These are phyloP conservation scores for Tonatia bakeri DNA, from an alignment of 2,113 vertebrate genomes.

Conservation along the genomic window DNA sequence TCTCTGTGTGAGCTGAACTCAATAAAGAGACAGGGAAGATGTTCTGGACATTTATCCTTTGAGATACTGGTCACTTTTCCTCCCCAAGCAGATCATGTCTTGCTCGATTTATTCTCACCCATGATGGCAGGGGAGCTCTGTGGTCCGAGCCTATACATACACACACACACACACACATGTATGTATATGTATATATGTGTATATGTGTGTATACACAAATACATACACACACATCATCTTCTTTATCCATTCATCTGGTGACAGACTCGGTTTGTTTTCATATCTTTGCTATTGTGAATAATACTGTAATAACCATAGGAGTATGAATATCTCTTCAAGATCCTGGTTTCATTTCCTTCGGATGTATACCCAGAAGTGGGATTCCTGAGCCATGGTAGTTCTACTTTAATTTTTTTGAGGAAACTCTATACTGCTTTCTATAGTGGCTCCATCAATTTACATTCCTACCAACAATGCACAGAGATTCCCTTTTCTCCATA, in stretches of 20 bases:
- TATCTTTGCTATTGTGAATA: neutral
- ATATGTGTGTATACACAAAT: no score
- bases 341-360: neutral
- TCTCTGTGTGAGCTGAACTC: no score
- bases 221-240: no score
- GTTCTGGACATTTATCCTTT: no score
- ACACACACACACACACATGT: no score
- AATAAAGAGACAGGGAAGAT: no score
- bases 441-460: neutral
- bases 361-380: neutral
- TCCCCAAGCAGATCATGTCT: no score
- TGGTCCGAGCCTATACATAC: rapidly evolving
- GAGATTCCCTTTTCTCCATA: neutral
- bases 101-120: no score
- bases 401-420: neutral
- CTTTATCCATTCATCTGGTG: neutral
- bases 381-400: neutral
- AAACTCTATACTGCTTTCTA: neutral
- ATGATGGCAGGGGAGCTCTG: no score
- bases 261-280: neutral
- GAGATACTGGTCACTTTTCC: no score
- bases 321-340: neutral
- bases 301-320: neutral
- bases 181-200: no score
- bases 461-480: neutral